Conservation (phyloP, 2,113 vertebrate genomes). For the Haemorhous mexicanus region DNA sequence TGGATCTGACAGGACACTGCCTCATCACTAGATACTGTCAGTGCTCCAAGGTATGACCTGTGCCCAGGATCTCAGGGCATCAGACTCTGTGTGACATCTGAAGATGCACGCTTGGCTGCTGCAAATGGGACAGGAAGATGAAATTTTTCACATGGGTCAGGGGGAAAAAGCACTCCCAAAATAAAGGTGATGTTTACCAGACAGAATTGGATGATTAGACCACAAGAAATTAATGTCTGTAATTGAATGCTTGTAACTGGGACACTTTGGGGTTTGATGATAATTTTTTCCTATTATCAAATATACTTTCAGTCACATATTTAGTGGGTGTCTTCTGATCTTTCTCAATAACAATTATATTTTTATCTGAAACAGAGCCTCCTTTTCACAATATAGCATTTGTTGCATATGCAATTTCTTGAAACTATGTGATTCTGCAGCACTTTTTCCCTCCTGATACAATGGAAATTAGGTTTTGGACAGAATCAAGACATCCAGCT, state of each 20-base stretch:
- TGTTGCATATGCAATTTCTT: neutral
- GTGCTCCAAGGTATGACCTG: neutral
- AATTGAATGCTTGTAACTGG: neutral
- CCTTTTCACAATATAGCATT: neutral
- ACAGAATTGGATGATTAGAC: neutral
- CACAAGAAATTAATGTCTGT: neutral
- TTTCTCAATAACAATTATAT: neutral
- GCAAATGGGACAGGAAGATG: neutral
- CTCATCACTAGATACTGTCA: neutral
- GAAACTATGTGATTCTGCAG: neutral
- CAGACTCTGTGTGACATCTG: neutral
- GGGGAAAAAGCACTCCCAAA: neutral
- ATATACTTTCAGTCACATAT: neutral
- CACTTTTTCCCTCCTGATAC: neutral
- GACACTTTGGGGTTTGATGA: neutral
- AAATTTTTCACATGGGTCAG: neutral
- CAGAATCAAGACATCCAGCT: neutral
- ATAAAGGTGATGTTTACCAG: neutral
- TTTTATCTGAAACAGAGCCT: neutral
- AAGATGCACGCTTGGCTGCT: fast-evolving
- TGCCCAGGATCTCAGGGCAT: neutral
- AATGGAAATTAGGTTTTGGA: neutral
- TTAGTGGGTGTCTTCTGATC: neutral
- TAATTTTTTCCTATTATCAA: neutral
- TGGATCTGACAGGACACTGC: neutral